Conservation (phyloP, 2,888 invertebrate species). For the Cyclophora punctaria region DNA sequence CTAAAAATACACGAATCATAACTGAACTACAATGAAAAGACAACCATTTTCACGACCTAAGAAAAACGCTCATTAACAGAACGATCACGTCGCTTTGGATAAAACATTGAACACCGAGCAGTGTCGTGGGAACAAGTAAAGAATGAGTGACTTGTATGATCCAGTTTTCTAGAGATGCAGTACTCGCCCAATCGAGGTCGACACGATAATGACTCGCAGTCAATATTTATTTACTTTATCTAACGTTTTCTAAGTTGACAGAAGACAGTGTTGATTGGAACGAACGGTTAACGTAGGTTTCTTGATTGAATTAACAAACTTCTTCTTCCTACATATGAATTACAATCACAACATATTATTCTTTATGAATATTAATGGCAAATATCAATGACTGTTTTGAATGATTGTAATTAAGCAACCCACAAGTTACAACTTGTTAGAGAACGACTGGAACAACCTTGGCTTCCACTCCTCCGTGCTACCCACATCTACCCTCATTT, state of each 20-base stretch:
- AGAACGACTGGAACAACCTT: constrained; percentile 69
- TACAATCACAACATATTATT: not conserved
- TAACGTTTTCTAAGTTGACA: not conserved
- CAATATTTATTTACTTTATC: constrained; percentile 46
- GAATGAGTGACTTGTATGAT: constrained; percentile 58
- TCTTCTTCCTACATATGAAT: too few relatives aligned
- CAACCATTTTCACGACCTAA: constrained; percentile 37
- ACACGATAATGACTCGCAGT: constrained; percentile 56
- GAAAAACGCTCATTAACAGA: constrained; percentile 57
- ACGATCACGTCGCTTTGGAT: constrained; percentile 55
- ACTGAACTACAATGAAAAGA: constrained; percentile 13
- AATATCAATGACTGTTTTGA: constrained; percentile 46
- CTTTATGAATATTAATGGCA: constrained; percentile 16
- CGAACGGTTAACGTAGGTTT: too few relatives aligned
- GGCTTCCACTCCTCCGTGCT: constrained; percentile 69
- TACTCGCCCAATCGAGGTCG: constrained; percentile 60
- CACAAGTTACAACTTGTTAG: constrained; percentile 57
- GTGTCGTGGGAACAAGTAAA: constrained; percentile 64
- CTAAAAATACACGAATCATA: constrained; percentile 11
- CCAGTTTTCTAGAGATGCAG: constrained; percentile 65
- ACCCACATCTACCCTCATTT: constrained; percentile 73
- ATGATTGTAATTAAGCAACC: constrained; percentile 65
- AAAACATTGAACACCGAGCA: constrained; percentile 47
- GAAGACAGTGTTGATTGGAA: too few relatives aligned
- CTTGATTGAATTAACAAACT: not conserved